Base-by-base conservation (phyloP, 2,113 vertebrate species). In the Rhynchopsitta pachyrhyncha region DNA sequence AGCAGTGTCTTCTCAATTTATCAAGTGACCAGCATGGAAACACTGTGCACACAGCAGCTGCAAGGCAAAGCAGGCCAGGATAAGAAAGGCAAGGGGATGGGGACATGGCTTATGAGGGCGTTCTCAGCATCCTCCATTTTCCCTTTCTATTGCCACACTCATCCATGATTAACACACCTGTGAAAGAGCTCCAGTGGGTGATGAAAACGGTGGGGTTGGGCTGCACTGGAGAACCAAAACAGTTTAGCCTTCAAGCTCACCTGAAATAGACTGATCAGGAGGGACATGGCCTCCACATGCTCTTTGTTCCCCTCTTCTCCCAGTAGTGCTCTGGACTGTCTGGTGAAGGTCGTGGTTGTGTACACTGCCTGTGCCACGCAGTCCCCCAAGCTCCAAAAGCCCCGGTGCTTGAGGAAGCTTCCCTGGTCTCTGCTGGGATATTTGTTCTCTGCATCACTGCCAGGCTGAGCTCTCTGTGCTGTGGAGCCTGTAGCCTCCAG, bases 101-200 rank as follows among this genome's bases (percentile, higher is more conserved):
- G 52, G 24, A 52, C 3, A 2, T 52, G 35, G 16, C 57, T 86
- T 66, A 64, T 47, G 29, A 52, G 27, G 37, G 11, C 0, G 0
- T 69, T 55, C 55, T 55, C 85, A 89, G 35, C 35, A 70, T 69
- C 39, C 35, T 70, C 49, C 14, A 1, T 13, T 50, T 82, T 82
- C 47, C 22, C 42, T 82, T 64, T 60, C 62, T 79, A 9, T 39
- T 39, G 15, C 67, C 62, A 46, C 1, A 0, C 33, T 70, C 44
- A 50, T 49, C 67, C 42, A 7, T 42, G 24, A 67, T 55, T 55
- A 55, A 71, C 41, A 66, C 35, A 66, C 35, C 42, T 2, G 2
- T 3, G 2, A 39, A 23, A 50, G 67, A 82, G 33, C 62, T 89
- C 27, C 50, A 41, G 67, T 25, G 41, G 46, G 29, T 33, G 50